Evolutionary conservation across 1,140 invertebrate genomes (phyloP).

Genomic region (Magallana angulata): DNA sequence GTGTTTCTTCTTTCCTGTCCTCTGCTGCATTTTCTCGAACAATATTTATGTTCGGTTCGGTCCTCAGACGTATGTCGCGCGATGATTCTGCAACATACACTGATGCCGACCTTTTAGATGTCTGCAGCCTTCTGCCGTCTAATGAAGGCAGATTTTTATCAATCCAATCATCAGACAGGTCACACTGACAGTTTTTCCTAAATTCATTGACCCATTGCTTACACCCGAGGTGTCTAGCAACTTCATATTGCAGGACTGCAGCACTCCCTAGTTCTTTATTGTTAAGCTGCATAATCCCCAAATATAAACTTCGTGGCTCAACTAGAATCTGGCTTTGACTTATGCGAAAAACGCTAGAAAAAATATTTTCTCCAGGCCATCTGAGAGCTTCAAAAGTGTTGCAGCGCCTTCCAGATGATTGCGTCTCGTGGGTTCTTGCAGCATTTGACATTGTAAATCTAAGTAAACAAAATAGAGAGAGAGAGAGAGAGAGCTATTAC

Average conservation of each 20-base stretch:
- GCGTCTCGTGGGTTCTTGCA: too few species aligned
- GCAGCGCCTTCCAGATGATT: not conserved
- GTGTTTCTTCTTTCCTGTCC: not conserved
- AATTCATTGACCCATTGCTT: not conserved
- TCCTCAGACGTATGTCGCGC: slow-evolving; percentile 1
- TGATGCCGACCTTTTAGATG: not conserved
- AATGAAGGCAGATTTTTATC: slow-evolving; percentile 6
- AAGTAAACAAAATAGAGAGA: too few species aligned
- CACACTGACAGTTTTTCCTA: not conserved
- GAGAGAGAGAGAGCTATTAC: too few species aligned
- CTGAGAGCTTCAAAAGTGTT: not conserved
- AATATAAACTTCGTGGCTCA: not conserved
- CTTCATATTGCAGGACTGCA: not conserved
- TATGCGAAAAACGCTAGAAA: not conserved
- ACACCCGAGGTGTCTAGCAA: not conserved
- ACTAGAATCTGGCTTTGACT: slow-evolving; percentile 7
- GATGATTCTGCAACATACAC: not conserved
- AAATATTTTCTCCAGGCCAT: not conserved
- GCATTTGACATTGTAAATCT: too few species aligned
- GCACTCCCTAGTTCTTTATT: not conserved
- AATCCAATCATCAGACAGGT: not conserved
- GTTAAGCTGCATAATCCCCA: not conserved
- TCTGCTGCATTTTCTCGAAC: slow-evolving; percentile 21
- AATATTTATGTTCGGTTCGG: not conserved
- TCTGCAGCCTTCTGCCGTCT: not conserved